phyloP scores from a whole-genome alignment of 2,113 vertebrate species.

The human region GRCh38 chr5:62996501-62997000 shows the following conservation, averaged over 20 bases:
- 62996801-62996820: neutral
- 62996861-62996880: neutral
- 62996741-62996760: neutral
- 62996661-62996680: neutral
- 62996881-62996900: neutral
- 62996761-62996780: neutral
- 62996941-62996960: neutral
- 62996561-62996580: no score
- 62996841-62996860: neutral
- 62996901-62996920: neutral
- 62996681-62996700: neutral
- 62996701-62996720: no score
- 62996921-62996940: neutral
- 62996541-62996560: no score
- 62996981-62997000: neutral
- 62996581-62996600: no score
- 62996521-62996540: no score
- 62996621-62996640: no score
- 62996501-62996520: no score
- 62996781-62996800: no score
- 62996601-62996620: no score
- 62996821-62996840: neutral
- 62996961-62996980: neutral
- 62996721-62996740: neutral
- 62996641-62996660: no score